These are phyloP conservation scores for Amblyjoppa proteus DNA, from an alignment of 2,888 invertebrate species.

Conservation along the genomic window DNA sequence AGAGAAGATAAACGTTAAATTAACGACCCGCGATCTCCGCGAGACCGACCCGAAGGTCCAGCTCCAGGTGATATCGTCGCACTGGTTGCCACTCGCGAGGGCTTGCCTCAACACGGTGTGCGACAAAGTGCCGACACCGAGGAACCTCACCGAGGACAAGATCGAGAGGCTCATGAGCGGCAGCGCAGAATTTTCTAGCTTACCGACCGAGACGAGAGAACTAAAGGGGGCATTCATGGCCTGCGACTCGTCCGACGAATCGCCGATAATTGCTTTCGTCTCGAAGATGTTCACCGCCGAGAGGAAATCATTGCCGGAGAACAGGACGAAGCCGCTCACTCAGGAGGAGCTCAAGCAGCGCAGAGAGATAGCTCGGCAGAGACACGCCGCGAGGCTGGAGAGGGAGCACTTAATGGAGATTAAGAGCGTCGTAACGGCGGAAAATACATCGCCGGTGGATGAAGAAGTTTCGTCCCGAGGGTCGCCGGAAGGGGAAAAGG, in stretches of 20 bases:
- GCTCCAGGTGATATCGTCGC: slow-evolving; percentile 92
- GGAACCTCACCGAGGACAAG: slow-evolving; percentile 90
- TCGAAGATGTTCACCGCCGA: slow-evolving; percentile 97
- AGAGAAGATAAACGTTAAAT: slow-evolving; percentile 91
- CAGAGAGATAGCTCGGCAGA: slow-evolving; percentile 89
- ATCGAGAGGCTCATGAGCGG: slow-evolving; percentile 93
- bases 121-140: slow-evolving; percentile 93
- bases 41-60: slow-evolving; percentile 92
- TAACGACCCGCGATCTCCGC: slow-evolving; percentile 91
- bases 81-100: slow-evolving; percentile 95
- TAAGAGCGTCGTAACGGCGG: slow-evolving; percentile 4
- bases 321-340: slow-evolving; percentile 92
- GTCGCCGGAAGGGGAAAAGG: slow-evolving; percentile 63
- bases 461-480: slow-evolving; percentile 22
- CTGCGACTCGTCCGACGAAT: slow-evolving; percentile 89
- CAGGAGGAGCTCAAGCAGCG: slow-evolving; percentile 90
- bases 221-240: slow-evolving; percentile 90
- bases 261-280: slow-evolving; percentile 90
- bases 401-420: slow-evolving; percentile 77
- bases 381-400: slow-evolving; percentile 87
- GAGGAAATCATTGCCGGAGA: slow-evolving; percentile 91
- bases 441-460: not conserved
- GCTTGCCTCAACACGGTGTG: slow-evolving; percentile 94
- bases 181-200: slow-evolving; percentile 89
- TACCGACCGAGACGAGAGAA: slow-evolving; percentile 89